Percentiles rank a stretch among this genome's conserved stretches.
phyloP scores from a whole-genome alignment of 53 echinoderm and acorn worm species.

The Crossaster papposus region DNA sequence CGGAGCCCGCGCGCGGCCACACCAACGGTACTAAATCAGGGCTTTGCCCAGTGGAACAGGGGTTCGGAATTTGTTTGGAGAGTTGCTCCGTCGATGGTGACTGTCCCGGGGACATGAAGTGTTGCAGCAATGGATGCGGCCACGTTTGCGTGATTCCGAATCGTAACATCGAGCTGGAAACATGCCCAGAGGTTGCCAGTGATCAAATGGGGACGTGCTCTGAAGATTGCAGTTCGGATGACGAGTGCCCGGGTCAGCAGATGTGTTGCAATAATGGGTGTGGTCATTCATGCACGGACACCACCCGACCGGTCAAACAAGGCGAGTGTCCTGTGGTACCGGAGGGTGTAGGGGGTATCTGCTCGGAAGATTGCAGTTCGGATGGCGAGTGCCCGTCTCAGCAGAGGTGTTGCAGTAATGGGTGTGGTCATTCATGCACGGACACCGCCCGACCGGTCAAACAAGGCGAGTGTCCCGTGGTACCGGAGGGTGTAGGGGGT shows the following conservation, averaged over 20 bases:
- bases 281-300: conserved; percentile 7
- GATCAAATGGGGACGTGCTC: conserved; percentile 56
- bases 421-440: conserved; percentile 13
- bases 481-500: not conserved
- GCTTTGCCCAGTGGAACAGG: not conserved
- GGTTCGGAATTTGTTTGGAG: not conserved
- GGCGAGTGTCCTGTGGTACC: conserved; percentile 20
- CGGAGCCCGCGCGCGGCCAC: not conserved
- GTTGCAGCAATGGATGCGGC: conserved; percentile 70
- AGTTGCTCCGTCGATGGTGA: conserved; percentile 3
- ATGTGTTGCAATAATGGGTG: conserved; percentile 50
- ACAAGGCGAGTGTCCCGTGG: conserved; percentile 12
- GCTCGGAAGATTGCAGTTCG: conserved; percentile 52
- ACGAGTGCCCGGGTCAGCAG: conserved; percentile 54
- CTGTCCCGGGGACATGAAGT: conserved; percentile 17
- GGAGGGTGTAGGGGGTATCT: not conserved
- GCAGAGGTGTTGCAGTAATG: conserved; percentile 59
- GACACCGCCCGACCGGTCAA: not conserved
- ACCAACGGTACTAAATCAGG: not conserved
- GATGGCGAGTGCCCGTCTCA: conserved; percentile 56
- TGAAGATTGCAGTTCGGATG: conserved; percentile 62
- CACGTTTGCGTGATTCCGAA: conserved; percentile 56
- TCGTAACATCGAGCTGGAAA: not conserved
- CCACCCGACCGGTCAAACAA: not conserved
- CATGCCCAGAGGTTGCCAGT: not conserved